Conservation (phyloP, 1,140 invertebrate species). For the Neelides sp. region DNA sequence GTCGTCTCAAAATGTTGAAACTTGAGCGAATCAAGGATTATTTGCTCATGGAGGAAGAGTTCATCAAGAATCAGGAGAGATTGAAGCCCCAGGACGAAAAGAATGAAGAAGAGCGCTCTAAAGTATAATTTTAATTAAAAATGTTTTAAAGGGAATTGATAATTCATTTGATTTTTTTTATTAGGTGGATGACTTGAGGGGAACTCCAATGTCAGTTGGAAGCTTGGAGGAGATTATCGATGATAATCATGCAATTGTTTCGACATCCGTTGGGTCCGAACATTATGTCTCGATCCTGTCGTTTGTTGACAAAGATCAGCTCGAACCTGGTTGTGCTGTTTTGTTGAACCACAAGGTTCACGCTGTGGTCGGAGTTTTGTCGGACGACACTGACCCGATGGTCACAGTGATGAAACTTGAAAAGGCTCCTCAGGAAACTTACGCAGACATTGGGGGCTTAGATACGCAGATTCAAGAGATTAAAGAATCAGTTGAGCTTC, state of each 20-base stretch:
- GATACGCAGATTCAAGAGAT: slow-evolving; percentile 99
- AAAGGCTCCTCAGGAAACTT: slow-evolving; percentile 99
- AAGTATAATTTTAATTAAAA: slow-evolving; percentile 21
- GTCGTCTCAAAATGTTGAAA: slow-evolving; percentile 87
- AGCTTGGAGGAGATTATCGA: slow-evolving; percentile 99
- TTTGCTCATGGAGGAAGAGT: slow-evolving; percentile 97
- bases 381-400: slow-evolving; percentile 99
- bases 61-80: slow-evolving; percentile 95
- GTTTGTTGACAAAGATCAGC: slow-evolving; percentile 98
- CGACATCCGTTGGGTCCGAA: slow-evolving; percentile 97
- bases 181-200: slow-evolving; percentile 92
- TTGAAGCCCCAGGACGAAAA: slow-evolving; percentile 98
- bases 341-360: slow-evolving; percentile 97
- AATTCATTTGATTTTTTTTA: neutral
- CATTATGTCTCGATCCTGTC: slow-evolving; percentile 99
- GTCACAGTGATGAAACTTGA: slow-evolving; percentile 99
- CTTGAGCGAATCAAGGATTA: slow-evolving; percentile 98
- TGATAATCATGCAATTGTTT: slow-evolving; percentile 99
- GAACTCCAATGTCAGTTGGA: slow-evolving; percentile 99
- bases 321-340: slow-evolving; percentile 98
- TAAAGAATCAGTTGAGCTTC: slow-evolving; percentile 97
- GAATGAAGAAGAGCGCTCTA: slow-evolving; percentile 56
- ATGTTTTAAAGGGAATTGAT: slow-evolving; percentile 2
- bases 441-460: slow-evolving; percentile 98
- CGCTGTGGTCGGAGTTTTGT: slow-evolving; percentile 94